Evolutionary conservation across 1,140 invertebrate species (phyloP), one percentile per base, ranked within the genome.

Genomic region (Lethocerus indicus): DNA sequence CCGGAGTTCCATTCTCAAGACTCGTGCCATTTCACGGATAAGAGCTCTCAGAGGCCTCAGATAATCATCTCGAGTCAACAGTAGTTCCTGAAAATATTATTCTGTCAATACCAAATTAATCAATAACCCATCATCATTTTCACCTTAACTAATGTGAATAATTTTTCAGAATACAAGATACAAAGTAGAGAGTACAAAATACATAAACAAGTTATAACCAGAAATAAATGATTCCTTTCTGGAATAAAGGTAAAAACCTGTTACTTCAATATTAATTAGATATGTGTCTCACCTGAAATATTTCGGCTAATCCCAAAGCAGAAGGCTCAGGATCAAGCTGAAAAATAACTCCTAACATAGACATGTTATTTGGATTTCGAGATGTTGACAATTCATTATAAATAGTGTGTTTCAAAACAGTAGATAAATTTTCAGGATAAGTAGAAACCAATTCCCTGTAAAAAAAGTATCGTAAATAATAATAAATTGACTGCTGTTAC

Each of bases 341-440:
- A 58, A 96, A 87, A 60, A 95, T 81, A 2, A 86, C 81, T 6
- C 79, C 78, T 37, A 92, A 66, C 57, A 93, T 77, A 1, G 81
- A 74, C 79, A 96, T 88, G 65, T 53, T 53, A 67, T 94, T 95
- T 0, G 87, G 86, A 71, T 93, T 94, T 41, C 91, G 73, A 4
- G 81, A 77, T 58, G 83, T 82, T 0, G 89, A 92, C 27, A 97
- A 68, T 68, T 97, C 92, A 66, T 96, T 96, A 66, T 91, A 92
- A 53, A 96, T 83, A 0, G 90, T 91, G 58, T 90, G 81, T 55
- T 88, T 92, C 51, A 97, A 66, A 29, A 94, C 77, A n/a, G 83
- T 82, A 25, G 76, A 72, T 7, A 95, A 65, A 60, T 94, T 92
- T 18, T 87, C 83, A 5, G 81, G 75, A 61, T 86, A 81, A 13